Evolutionary conservation across 2,113 vertebrate genomes (phyloP).

Genomic region (Axis porcinus): DNA sequence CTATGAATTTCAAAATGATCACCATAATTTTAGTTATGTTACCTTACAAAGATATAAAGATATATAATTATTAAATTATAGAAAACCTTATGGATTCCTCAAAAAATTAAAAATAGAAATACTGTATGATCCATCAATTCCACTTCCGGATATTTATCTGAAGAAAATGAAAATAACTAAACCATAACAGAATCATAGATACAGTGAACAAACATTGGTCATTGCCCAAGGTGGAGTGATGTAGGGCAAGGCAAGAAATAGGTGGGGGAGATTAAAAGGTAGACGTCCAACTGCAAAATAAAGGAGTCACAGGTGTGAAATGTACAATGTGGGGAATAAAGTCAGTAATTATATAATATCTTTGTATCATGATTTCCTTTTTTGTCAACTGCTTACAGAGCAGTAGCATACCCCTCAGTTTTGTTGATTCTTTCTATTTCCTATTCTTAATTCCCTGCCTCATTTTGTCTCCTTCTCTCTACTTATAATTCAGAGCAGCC

Average conservation of each 20-base stretch:
- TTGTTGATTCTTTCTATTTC: neutral
- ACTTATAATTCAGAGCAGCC: neutral
- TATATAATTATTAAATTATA: neutral
- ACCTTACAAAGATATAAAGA: neutral
- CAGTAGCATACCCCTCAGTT: neutral
- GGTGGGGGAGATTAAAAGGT: neutral
- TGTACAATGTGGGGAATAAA: neutral
- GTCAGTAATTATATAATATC: neutral
- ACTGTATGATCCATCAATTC: neutral
- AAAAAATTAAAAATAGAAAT: neutral
- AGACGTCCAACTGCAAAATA: neutral
- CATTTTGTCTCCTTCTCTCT: neutral
- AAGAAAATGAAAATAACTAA: neutral
- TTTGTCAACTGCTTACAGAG: neutral
- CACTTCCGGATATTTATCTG: neutral
- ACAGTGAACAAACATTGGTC: neutral
- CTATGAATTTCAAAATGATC: neutral
- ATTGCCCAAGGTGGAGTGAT: neutral
- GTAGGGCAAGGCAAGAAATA: neutral
- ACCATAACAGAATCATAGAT: neutral
- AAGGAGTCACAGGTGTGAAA: neutral
- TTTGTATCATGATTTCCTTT: neutral
- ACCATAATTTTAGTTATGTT: neutral
- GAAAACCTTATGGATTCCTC: neutral
- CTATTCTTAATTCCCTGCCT: neutral